A percentile compares a stretch with the other conserved stretches of the same genome.
These are phyloP conservation scores for Natator depressus DNA, from an alignment of 2,113 vertebrate genomes.

Conservation along the genomic window DNA sequence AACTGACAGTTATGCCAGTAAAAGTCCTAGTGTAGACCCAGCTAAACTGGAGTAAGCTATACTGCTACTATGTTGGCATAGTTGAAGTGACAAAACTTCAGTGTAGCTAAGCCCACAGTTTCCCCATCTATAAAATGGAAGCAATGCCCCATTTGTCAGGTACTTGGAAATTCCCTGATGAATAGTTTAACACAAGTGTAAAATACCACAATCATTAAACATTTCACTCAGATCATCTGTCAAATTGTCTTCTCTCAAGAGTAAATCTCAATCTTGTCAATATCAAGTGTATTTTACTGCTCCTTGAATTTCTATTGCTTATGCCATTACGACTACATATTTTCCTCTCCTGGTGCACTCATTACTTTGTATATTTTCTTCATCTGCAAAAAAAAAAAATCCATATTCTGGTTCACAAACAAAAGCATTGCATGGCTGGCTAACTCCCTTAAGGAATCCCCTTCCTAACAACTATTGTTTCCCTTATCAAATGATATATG, in stretches of 20 bases:
- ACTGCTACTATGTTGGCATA: rapidly evolving
- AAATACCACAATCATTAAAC: not conserved
- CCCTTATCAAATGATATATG: conserved; percentile 34
- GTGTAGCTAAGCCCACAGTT: not conserved
- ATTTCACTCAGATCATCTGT: conserved; percentile 14
- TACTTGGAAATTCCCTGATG: conserved; percentile 25
- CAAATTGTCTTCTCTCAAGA: conserved; percentile 12
- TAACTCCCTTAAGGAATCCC: not conserved
- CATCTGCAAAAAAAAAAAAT: not conserved
- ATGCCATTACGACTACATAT: not conserved
- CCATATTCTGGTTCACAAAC: conserved; percentile 18
- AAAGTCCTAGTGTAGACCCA: not conserved
- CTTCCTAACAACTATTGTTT: conserved; percentile 35
- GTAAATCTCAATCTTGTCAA: conserved; percentile 25
- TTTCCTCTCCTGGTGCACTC: conserved; percentile 25
- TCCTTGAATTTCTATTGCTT: conserved; percentile 38
- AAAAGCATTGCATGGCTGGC: not conserved
- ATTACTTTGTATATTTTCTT: conserved; percentile 48
- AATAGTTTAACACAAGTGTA: conserved; percentile 16
- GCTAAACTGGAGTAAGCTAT: not conserved
- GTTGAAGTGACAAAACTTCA: not conserved
- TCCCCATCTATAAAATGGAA: rapidly evolving
- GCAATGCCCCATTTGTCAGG: conserved; percentile 14
- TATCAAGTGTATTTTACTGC: conserved; percentile 37
- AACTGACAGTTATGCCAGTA: not conserved